These are phyloP conservation scores for Troglohyphantes excavatus DNA, from an alignment of 2,888 invertebrate genomes.

Conservation along the genomic window DNA sequence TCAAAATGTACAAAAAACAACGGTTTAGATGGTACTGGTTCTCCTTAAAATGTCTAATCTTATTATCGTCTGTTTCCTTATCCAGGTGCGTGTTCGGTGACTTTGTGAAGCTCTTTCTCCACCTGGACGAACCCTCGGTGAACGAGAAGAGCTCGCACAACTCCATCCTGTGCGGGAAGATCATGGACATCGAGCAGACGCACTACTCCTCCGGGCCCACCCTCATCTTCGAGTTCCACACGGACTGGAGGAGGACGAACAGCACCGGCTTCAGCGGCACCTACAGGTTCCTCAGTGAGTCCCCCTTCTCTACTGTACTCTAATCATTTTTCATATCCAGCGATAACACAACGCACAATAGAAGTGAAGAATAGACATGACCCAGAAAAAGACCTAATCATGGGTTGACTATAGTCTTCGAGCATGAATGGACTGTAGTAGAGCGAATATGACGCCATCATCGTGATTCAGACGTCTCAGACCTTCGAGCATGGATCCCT, in stretches of 20 bases:
- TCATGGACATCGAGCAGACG: slow-evolving; percentile 86
- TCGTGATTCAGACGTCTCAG: too few species aligned
- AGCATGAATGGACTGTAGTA: too few species aligned
- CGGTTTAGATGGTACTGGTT: too few species aligned
- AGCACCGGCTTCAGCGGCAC: slow-evolving; percentile 88
- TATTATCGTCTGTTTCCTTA: slow-evolving; percentile 80
- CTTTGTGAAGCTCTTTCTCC: slow-evolving; percentile 90
- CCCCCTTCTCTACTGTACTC: background rate
- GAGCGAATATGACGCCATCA: too few species aligned
- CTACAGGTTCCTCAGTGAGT: slow-evolving; percentile 87
- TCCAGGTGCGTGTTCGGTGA: slow-evolving; percentile 89
- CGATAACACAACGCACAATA: too few species aligned
- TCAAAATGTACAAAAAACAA: too few species aligned
- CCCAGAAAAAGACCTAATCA: too few species aligned
- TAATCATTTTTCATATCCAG: too few species aligned
- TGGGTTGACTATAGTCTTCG: too few species aligned
- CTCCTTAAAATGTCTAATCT: too few species aligned
- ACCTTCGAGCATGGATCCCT: too few species aligned
- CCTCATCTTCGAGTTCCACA: slow-evolving; percentile 89
- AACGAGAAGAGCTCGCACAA: slow-evolving; percentile 91
- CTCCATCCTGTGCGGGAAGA: slow-evolving; percentile 87
- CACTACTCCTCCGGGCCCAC: slow-evolving; percentile 90
- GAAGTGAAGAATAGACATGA: too few species aligned
- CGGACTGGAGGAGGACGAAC: slow-evolving; percentile 84
- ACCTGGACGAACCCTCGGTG: slow-evolving; percentile 87